Conservation (phyloP, 2,797 vertebrate genomes). For the Tolypeutes matacus region DNA sequence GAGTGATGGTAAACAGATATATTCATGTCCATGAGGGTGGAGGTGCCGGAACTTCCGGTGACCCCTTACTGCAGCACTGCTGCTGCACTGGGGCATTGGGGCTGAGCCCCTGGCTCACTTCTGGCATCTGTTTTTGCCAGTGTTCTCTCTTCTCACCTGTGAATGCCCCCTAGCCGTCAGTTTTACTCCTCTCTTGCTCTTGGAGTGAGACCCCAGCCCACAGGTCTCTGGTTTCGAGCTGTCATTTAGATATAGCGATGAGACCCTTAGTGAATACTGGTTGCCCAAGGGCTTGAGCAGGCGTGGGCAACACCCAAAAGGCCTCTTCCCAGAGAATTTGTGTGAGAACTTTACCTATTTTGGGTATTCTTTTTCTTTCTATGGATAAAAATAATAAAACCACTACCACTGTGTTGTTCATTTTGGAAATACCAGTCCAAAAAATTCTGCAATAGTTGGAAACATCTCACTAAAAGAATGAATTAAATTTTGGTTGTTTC, state of each 20-base stretch:
- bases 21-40: neutral
- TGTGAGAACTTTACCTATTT: neutral
- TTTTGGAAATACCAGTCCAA: conserved; percentile 50
- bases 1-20: conserved; percentile 46
- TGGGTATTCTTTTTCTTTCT: neutral
- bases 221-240: conserved; percentile 3
- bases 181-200: neutral
- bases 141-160: neutral
- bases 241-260: neutral
- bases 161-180: neutral
- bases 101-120: neutral
- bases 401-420: neutral
- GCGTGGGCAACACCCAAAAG: neutral
- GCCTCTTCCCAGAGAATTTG: neutral
- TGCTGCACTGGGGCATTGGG: neutral
- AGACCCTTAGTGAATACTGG: neutral
- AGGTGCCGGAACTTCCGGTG: neutral
- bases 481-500: conserved; percentile 45
- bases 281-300: neutral
- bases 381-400: conserved; percentile 24
- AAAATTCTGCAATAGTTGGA: conserved; percentile 48
- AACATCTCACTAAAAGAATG: conserved; percentile 54
- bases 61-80: neutral
- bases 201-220: neutral
- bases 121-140: neutral